Conservation (phyloP, 2,797 vertebrate genomes). For the Champsocephalus gunnari region DNA sequence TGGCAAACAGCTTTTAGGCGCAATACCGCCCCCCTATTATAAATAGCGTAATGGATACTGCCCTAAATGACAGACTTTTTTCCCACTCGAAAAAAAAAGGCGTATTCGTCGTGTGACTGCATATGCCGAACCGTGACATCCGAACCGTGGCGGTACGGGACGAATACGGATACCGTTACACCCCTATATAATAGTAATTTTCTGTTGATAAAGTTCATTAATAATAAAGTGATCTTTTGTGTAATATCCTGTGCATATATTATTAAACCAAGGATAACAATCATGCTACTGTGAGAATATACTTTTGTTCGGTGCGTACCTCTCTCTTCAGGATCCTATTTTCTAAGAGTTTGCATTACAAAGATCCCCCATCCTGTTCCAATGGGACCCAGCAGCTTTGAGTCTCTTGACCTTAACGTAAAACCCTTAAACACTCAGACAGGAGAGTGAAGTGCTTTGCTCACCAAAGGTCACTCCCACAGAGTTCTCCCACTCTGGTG, state of each 20-base stretch:
- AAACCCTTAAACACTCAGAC: conserved; percentile 75
- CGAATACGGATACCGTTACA: too few species aligned
- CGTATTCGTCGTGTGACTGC: too few species aligned
- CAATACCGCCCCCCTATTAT: too few species aligned
- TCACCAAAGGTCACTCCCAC: conserved; percentile 79
- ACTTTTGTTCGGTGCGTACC: neutral
- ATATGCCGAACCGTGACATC: too few species aligned
- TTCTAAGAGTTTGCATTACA: conserved; percentile 8
- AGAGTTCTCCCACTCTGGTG: conserved; percentile 68
- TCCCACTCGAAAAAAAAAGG: too few species aligned
- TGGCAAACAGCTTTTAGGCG: too few species aligned
- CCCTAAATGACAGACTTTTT: too few species aligned
- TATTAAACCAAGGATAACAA: neutral
- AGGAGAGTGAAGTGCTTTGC: conserved; percentile 71
- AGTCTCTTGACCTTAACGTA: conserved; percentile 79
- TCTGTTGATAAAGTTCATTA: neutral
- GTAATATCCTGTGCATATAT: neutral
- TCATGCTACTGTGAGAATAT: neutral
- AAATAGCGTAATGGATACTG: too few species aligned
- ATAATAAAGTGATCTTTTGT: neutral
- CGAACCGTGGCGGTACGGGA: too few species aligned
- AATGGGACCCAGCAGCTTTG: conserved; percentile 63
- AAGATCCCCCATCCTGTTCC: conserved; percentile 40
- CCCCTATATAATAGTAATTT: neutral
- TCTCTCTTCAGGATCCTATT: neutral